Conservation (phyloP, 2,113 vertebrate species). For the Alligator sinensis region DNA sequence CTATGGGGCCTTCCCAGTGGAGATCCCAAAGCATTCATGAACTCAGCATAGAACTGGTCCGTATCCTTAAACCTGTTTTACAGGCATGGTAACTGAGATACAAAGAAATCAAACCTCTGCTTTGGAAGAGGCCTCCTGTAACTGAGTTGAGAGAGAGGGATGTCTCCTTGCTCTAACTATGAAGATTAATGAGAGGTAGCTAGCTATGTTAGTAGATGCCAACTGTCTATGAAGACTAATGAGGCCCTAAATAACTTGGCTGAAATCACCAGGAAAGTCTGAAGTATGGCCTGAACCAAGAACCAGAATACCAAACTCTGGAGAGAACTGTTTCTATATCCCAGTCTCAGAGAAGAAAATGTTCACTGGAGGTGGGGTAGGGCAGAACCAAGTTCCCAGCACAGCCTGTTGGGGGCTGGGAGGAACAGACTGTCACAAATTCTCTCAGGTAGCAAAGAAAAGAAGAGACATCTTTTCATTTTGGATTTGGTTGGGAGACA, state of each 20-base stretch:
- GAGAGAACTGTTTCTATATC: not conserved
- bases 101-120: not conserved
- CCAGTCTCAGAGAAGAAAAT: not conserved
- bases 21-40: not conserved
- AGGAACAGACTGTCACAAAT: no score
- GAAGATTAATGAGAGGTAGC: no score
- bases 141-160: not conserved
- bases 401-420: no score
- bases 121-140: not conserved
- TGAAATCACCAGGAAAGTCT: not conserved
- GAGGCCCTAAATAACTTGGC: not conserved
- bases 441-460: not conserved
- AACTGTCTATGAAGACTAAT: not conserved
- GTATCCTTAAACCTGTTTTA: not conserved
- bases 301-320: not conserved
- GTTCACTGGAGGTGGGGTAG: not conserved
- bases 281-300: not conserved
- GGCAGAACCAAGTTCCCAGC: no score
- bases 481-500: not conserved
- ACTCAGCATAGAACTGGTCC: fast-evolving
- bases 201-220: no score
- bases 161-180: not conserved
- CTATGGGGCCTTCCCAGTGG: not conserved
- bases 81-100: not conserved
- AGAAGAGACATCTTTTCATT: not conserved